Base-by-base conservation (phyloP, 2,113 vertebrate genomes). In the Proteles cristata region DNA sequence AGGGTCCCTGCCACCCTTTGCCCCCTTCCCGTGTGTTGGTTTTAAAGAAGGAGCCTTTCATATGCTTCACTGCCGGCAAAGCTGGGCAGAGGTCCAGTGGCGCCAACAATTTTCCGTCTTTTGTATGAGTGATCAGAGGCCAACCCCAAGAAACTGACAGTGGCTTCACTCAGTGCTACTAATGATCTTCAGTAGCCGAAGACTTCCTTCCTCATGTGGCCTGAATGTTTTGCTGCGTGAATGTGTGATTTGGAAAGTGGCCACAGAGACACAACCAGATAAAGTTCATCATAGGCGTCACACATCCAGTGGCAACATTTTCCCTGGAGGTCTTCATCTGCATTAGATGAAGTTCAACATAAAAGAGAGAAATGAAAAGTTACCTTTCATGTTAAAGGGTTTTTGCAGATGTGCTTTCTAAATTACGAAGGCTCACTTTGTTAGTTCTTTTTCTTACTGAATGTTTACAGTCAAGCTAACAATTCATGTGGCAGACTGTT, bases 1-100 rank as follows among this genome's bases (percentile, higher is more conserved):
- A 98, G 98, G 99, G 98, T 97, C 98, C 97, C 88, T 98, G 97
- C 99, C 99, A 99, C 98, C 98, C 97, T 97, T 98, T 88, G 16
- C 93, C 97, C 98, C 98, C 98, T 98, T 99, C 97, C 98, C 97
- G 76, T 98, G 96, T 96, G 89, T 98, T 97, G 97, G 90, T 98
- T 98, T 98, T 98, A 97, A 98, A 98, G 99, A 99, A 99, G 98
- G 99, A 99, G 98, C 98, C 50, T 99, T 99, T 99, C 99, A 98
- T 99, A 98, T 98, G 98, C 99, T 99, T 98, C 99, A 98, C 99
- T 99, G 99, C 97, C 97, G 39, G 98, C 99, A 98, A 98, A 99
- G 99, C 99, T 98, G 98, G 98, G 99, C 98, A 99, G 98, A 98
- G 98, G 98, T 99, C 99, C 99, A 98, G 98, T 96, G 98, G 98